These are phyloP conservation scores for Littorina saxatilis DNA, from an alignment of 1,140 invertebrate genomes.

Conservation along the genomic window DNA sequence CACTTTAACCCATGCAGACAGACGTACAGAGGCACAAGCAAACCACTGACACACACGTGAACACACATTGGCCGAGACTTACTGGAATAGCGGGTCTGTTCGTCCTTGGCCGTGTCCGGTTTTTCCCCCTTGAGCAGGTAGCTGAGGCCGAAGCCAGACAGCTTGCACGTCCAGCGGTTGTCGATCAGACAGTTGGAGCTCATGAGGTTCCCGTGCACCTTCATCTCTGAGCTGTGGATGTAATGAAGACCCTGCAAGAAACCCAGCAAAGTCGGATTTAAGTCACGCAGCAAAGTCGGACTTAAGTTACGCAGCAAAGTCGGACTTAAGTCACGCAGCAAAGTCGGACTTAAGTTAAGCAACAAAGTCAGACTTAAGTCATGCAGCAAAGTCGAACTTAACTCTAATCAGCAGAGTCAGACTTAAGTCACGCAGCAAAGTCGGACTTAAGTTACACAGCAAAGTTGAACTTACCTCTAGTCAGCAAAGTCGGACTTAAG, in stretches of 20 bases:
- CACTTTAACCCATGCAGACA: not conserved
- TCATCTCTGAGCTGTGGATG: constrained; percentile 91
- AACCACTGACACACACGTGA: not conserved
- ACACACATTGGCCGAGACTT: not conserved
- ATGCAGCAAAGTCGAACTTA: too few species aligned
- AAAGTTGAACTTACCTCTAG: not conserved
- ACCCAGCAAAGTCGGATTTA: too few species aligned
- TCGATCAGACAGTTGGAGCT: constrained; percentile 98
- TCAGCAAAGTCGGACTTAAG: too few species aligned
- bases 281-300: not conserved
- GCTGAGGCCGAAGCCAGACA: constrained; percentile 92
- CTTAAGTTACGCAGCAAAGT: too few species aligned
- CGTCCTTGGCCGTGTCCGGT: not conserved
- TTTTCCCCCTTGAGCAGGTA: constrained; percentile 23
- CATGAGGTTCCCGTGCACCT: constrained; percentile 95
- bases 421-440: too few species aligned
- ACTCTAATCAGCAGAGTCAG: too few species aligned
- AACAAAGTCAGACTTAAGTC: not conserved
- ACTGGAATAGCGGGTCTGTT: constrained; percentile 22
- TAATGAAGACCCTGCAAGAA: constrained; percentile 94
- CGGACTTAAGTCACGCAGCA: too few species aligned
- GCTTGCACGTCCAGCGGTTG: constrained; percentile 95
- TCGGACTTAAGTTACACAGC: not conserved
- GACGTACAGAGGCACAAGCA: not conserved
- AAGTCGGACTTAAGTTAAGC: too few species aligned